Conservation (phyloP, 2,888 invertebrate genomes). For the Pseudanteris insignis region DNA sequence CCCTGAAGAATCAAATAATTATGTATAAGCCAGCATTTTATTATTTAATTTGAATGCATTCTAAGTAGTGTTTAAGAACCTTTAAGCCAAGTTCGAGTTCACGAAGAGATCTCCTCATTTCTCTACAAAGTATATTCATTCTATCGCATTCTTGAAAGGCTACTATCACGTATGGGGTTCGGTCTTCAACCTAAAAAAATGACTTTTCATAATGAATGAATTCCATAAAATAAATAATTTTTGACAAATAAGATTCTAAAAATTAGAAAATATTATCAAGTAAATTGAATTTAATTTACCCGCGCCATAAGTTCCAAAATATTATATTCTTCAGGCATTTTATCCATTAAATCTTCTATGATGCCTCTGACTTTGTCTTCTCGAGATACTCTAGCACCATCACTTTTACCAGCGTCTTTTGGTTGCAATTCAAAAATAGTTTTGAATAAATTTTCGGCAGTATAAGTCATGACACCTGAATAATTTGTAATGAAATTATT, state of each 20-base stretch:
- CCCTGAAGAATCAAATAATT: too few species aligned
- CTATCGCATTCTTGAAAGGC: conserved; percentile 94
- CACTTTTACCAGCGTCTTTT: conserved; percentile 85
- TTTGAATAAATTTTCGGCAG: conserved; percentile 89
- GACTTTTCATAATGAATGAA: too few species aligned
- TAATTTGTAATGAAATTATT: too few species aligned
- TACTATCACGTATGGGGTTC: conserved; percentile 91
- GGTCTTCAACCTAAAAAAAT: conserved; percentile 81
- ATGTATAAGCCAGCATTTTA: too few species aligned
- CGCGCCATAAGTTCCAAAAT: conserved; percentile 85
- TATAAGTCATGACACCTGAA: conserved; percentile 88
- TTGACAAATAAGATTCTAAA: too few species aligned
- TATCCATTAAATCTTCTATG: conserved; percentile 93
- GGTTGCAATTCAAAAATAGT: conserved; percentile 98
- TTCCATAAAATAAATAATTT: too few species aligned
- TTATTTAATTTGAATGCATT: not conserved
- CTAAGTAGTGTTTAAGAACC: conserved; percentile 66
- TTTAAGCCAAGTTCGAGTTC: conserved; percentile 91
- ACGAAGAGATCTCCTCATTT: conserved; percentile 81
- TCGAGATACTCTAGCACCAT: conserved; percentile 85
- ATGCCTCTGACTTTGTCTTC: conserved; percentile 81
- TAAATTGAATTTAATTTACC: too few species aligned
- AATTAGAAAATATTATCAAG: too few species aligned
- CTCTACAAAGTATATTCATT: conserved; percentile 88
- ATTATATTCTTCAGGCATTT: conserved; percentile 89